Evolutionary conservation across 2,113 vertebrate species (phyloP).

Genomic region (Channa maculata): DNA sequence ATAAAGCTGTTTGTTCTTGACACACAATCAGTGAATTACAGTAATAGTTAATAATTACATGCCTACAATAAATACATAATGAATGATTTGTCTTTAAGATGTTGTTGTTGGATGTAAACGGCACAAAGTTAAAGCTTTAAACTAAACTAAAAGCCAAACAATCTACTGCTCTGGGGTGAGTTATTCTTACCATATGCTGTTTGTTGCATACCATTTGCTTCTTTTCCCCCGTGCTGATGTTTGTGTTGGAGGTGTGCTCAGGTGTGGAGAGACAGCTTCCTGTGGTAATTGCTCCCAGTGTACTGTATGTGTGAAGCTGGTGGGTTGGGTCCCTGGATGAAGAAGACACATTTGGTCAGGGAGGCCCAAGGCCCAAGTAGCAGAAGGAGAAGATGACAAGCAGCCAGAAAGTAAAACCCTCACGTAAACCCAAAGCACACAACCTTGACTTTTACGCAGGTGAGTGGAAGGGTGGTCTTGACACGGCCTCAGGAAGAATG

Average conservation of each 20-base stretch:
- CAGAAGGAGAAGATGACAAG: constrained; percentile 54
- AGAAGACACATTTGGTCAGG: constrained; percentile 20
- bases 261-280: constrained; percentile 17
- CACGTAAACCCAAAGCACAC: constrained; percentile 52
- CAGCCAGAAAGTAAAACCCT: constrained; percentile 48
- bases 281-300: constrained; percentile 16
- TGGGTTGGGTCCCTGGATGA: constrained; percentile 26
- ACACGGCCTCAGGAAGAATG: constrained; percentile 38
- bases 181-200: no score
- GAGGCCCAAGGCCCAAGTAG: constrained; percentile 31
- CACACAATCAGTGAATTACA: no score
- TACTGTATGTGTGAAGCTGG: constrained; percentile 8
- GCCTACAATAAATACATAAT: no score
- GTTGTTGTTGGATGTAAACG: no score
- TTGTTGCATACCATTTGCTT: no score
- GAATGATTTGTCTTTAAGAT: no score
- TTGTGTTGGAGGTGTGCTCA: constrained; percentile 12
- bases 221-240: constrained; percentile 1
- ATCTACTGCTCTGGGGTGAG: no score
- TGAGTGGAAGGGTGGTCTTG: constrained; percentile 30
- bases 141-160: not conserved
- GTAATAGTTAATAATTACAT: no score
- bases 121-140: not conserved
- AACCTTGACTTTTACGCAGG: constrained; percentile 60
- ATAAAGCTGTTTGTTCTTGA: not conserved